Conservation (phyloP, 2,113 vertebrate genomes). For the Promerops cafer region DNA sequence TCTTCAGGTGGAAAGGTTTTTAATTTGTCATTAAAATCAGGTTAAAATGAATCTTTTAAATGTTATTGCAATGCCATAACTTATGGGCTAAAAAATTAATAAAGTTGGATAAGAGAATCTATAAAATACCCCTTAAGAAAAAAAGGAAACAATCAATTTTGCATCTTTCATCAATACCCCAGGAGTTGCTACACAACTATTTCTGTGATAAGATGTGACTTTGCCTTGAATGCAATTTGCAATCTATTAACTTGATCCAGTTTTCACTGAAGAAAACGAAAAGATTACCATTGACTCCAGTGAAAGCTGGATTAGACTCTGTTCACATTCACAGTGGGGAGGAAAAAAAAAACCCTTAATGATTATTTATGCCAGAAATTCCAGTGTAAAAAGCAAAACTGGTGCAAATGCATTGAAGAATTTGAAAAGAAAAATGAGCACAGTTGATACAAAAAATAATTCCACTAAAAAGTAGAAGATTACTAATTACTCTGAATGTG, state of each 20-base stretch:
- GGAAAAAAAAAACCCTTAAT: background rate
- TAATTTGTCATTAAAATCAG: background rate
- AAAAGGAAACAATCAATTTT: background rate
- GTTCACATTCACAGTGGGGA: background rate
- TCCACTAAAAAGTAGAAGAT: slow-evolving; percentile 24
- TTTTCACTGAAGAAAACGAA: background rate
- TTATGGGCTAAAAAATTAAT: background rate
- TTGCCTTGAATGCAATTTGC: background rate
- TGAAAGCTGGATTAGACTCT: slow-evolving; percentile 17
- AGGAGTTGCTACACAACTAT: background rate
- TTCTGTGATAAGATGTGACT: background rate
- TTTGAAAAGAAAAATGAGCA: slow-evolving; percentile 1
- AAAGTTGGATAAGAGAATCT: background rate
- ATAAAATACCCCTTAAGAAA: background rate
- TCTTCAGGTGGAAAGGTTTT: background rate
- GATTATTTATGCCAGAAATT: slow-evolving; percentile 38
- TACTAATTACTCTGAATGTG: slow-evolving; percentile 42
- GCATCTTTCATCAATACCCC: background rate
- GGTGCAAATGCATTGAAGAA: background rate
- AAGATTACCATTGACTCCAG: slow-evolving; percentile 8
- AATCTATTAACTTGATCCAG: slow-evolving; percentile 13
- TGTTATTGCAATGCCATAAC: background rate
- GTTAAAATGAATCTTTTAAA: background rate
- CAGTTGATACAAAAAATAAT: background rate
- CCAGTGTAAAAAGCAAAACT: background rate